phyloP scores from a whole-genome alignment of 2,888 invertebrate genomes.

The Encarsia formosa region DNA sequence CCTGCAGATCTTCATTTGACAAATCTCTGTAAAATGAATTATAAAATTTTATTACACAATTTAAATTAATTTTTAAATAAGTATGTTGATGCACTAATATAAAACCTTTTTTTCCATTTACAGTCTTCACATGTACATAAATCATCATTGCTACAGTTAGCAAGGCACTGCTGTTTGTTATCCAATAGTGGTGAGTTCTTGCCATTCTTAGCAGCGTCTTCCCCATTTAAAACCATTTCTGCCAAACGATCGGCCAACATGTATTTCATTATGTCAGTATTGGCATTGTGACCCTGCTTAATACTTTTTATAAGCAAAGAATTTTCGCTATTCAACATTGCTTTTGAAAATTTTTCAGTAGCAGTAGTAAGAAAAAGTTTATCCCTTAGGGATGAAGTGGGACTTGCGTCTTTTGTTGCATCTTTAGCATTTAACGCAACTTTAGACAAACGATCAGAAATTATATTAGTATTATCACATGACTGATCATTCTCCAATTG shows the following conservation, averaged over 20 bases:
- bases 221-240: background rate
- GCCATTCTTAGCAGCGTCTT: background rate
- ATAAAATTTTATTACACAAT: background rate
- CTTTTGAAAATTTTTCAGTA: too few relatives aligned
- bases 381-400: too few relatives aligned
- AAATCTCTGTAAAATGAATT: slow-evolving; percentile 15
- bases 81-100: background rate
- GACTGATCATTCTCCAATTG: too few relatives aligned
- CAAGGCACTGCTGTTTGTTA: slow-evolving; percentile 3
- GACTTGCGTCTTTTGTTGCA: too few relatives aligned
- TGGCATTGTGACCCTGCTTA: too few relatives aligned
- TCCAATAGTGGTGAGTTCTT: background rate
- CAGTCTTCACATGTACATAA: slow-evolving; percentile 24
- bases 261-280: background rate
- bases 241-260: background rate
- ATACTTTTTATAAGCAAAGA: too few relatives aligned
- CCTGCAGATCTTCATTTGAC: slow-evolving; percentile 23
- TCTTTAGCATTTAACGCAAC: too few relatives aligned
- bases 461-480: too few relatives aligned
- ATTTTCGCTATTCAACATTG: too few relatives aligned
- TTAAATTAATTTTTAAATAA: background rate
- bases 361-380: too few relatives aligned
- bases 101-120: slow-evolving; percentile 22
- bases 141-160: slow-evolving; percentile 12
- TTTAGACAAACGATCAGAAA: too few relatives aligned